Evolutionary conservation across 2,797 vertebrate species (phyloP), one percentile per base, ranked within the genome.

Genomic region (Ciconia nigra): DNA sequence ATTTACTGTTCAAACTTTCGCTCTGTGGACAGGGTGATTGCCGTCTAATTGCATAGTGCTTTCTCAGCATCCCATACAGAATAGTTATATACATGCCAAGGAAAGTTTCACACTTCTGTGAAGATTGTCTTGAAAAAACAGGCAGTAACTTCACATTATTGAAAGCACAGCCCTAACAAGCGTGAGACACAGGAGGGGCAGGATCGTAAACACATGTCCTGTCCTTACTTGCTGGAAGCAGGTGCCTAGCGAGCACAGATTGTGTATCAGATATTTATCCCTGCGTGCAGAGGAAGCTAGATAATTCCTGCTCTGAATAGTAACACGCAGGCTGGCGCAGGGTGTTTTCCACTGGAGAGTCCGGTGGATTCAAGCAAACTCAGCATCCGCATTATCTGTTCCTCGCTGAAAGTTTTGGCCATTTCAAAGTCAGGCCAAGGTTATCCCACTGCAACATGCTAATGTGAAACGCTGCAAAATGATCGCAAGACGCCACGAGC

Each of bases 401-500:
- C 49, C 69, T 80, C 1, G 0, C 22, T 49, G 88, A 22, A 81
- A 70, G 26, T 89, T 91, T 86, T 1, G 14, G 39, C 69, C 5
- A 1, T 96, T 78, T 58, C 57, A 15, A 72, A 69, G 52, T 63
- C 81, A 61, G 35, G 42, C 46, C 57, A 54, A 59, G 18, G 24
- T 63, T 59, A 54, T 39, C 18, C 67, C 25, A 5, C 31, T 65
- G 67, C 37, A 9, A 31, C 2, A 3, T n/a, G 28, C 82, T 59
- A 14, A 35, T 26, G 15, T 39, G 33, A 44, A 70, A 41, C 2
- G 4, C 37, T 71, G 70, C 63, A 55, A 26, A 71, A 7, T 1
- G 5, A 21, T 25, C 0, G 0, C 7, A 5, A 4, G 20, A 57
- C 37, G 39, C 61, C 24, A 1, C 1, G 3, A 69, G 28, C 70